Percentiles rank a stretch among this genome's conserved stretches.
phyloP scores from a whole-genome alignment of 1,140 invertebrate species.

The Paraescarpia echinospica region DNA sequence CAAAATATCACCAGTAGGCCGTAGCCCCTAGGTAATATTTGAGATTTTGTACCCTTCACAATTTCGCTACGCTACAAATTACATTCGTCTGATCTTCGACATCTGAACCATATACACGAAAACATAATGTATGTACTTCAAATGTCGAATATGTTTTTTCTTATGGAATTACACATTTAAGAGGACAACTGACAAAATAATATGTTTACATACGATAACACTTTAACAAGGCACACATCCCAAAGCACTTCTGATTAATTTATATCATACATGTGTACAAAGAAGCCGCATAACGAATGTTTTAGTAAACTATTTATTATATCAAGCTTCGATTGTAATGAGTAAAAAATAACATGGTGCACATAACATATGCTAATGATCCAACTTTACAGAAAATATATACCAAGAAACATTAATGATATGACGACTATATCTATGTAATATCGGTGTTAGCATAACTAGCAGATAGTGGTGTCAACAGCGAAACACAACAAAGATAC shows the following conservation, averaged over 20 bases:
- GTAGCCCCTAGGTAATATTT: too few relatives aligned
- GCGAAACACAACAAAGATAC: not conserved
- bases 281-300: not conserved
- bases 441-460: not conserved
- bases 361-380: not conserved
- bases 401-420: not conserved
- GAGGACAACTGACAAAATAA: too few relatives aligned
- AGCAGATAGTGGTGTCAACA: not conserved
- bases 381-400: not conserved
- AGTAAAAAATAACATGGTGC: not conserved
- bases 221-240: not conserved
- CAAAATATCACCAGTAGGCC: too few relatives aligned
- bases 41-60: too few relatives aligned
- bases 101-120: too few relatives aligned
- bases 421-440: not conserved
- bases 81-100: too few relatives aligned
- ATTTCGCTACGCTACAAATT: too few relatives aligned
- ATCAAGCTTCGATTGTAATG: not conserved
- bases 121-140: too few relatives aligned
- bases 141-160: too few relatives aligned
- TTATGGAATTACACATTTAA: too few relatives aligned
- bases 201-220: not conserved
- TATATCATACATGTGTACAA: not conserved
- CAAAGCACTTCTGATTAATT: not conserved
- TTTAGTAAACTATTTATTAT: slow-evolving; percentile 1